Conservation (phyloP, 2,888 invertebrate species). For the Leptopilina drosophilae region DNA sequence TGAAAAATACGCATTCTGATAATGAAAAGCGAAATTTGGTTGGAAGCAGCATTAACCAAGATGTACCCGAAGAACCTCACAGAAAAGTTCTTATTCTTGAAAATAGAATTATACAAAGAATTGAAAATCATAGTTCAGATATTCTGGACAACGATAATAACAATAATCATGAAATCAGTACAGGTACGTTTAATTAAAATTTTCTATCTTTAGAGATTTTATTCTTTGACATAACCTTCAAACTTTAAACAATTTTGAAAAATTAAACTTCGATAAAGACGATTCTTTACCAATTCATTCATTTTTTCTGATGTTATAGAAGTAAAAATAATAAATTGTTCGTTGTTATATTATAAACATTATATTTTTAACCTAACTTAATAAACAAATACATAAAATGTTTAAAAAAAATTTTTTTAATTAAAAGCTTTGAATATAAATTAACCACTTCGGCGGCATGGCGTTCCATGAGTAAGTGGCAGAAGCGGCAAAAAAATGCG, state of each 20-base stretch:
- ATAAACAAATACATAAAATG: slow-evolving; percentile 8
- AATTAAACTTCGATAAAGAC: background rate
- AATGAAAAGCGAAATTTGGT: background rate
- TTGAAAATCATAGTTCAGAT: background rate
- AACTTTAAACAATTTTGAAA: background rate
- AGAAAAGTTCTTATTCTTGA: background rate
- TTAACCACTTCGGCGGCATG: no score
- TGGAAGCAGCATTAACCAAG: background rate
- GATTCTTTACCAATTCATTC: background rate
- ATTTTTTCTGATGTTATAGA: background rate
- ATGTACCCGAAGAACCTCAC: background rate
- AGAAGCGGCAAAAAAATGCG: no score
- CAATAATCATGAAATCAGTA: background rate
- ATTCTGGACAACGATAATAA: background rate
- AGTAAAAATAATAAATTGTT: background rate
- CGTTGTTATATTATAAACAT: background rate
- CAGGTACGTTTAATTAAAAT: background rate
- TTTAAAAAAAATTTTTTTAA: background rate
- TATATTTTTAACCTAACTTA: background rate
- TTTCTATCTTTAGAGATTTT: background rate
- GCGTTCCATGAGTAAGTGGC: no score
- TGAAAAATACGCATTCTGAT: no score
- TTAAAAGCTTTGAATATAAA: no score
- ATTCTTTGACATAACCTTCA: background rate
- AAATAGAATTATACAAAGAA: background rate